Evolutionary conservation across 2,113 vertebrate species (phyloP).

Genomic region (Turnix velox): DNA sequence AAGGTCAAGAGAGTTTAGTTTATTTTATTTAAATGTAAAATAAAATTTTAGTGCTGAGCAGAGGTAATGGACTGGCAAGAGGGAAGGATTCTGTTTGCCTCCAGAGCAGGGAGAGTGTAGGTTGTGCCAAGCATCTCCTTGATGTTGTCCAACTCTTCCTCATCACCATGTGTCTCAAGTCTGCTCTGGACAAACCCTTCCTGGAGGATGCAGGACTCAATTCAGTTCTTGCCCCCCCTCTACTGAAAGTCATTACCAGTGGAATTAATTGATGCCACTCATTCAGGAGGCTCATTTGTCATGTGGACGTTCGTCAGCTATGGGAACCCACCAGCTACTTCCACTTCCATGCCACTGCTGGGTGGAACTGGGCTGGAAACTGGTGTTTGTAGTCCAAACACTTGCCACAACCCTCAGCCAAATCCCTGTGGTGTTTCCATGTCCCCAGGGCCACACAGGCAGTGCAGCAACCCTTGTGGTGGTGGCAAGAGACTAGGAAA

Average conservation of each 20-base stretch:
- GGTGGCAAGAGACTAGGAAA: neutral
- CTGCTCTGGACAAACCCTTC: neutral
- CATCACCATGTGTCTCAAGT: neutral
- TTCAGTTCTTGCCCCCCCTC: neutral
- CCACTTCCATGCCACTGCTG: fast-evolving
- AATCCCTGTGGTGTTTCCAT: fast-evolving
- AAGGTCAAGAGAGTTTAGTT: constrained; percentile 8
- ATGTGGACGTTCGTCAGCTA: neutral
- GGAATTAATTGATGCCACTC: neutral
- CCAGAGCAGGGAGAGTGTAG: fast-evolving
- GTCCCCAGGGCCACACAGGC: neutral
- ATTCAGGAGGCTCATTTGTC: neutral
- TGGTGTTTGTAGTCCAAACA: fast-evolving
- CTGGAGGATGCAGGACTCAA: neutral
- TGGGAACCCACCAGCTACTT: neutral
- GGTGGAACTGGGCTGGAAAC: neutral
- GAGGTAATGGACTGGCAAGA: neutral
- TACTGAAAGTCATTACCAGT: neutral
- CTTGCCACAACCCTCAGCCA: neutral
- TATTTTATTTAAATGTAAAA: constrained; percentile 40
- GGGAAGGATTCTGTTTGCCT: neutral
- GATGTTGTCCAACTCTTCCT: neutral
- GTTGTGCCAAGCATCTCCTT: neutral
- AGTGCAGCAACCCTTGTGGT: fast-evolving
- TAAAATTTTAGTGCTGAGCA: neutral